Evolutionary conservation across 1,140 invertebrate species (phyloP), one percentile per base, ranked within the genome.

Genomic region (Physella acuta): DNA sequence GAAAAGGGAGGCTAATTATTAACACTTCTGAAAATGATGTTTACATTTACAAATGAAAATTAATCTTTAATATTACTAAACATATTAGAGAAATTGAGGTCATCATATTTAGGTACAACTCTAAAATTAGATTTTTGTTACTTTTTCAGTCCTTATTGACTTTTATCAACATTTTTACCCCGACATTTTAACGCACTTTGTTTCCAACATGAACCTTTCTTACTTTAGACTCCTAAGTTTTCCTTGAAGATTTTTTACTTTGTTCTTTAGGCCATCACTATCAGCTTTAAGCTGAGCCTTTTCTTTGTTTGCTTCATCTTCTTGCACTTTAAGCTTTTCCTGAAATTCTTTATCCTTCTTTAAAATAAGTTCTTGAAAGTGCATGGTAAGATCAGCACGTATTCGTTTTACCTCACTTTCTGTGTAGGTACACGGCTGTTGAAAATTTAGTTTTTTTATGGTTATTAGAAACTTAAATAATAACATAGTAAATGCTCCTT

Each of bases 281-380:
- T 33, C 53, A 26, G 31, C 24, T 34, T 66, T 66, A 20, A 37
- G 0, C 2, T 37, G 1, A 1, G 31, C 52, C 8, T 26, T 37
- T 52, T 66, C 51, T 34, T 55, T 30, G 8, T 11, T 3, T 26
- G 52, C 51, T 3, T 2, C 11, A 8, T 66, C 64, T 30, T 66
- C 33, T 24, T 56, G 52, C 53, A 56, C 1, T 44, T 56, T 56
- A 1, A 66, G 2, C 26, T 56, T 66, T 33, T 55, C 53, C 36
- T 66, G 64, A 52, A 66, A 66, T 30, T 66, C 52, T 30, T 34
- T 34, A 36, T 66, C 64, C 31, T 66, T 52, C 53, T 56, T 56
- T 16, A 66, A 24, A 17, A 66, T 36, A 20, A 56, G 31, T n/a
- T 66, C 64, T 36, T 66, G 64, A 53, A 34, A 66, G 5, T 66